phyloP scores from a whole-genome alignment of 2,797 vertebrate genomes.

The Muscicapa comitata region DNA sequence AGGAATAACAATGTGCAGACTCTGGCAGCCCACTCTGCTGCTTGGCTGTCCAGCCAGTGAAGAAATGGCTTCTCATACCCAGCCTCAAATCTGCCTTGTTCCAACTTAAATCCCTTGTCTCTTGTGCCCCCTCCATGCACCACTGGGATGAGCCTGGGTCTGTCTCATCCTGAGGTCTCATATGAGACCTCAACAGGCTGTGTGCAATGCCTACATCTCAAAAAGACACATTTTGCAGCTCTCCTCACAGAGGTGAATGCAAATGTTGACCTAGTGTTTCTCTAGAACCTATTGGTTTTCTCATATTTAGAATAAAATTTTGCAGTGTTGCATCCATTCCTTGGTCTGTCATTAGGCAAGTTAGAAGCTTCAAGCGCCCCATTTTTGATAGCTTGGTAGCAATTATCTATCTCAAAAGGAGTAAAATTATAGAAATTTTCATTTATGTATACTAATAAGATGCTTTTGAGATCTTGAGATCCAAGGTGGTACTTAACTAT shows the following conservation, averaged over 20 bases:
- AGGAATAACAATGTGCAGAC: background rate
- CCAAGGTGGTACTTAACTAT: background rate
- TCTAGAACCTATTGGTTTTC: background rate
- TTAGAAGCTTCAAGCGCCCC: background rate
- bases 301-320: background rate
- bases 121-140: background rate
- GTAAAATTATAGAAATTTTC: background rate
- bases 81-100: background rate
- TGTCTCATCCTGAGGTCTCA: background rate
- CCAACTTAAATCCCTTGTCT: background rate
- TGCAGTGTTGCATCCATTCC: background rate
- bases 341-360: background rate
- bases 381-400: background rate
- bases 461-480: background rate
- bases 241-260: background rate
- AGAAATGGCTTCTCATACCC: background rate
- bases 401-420: background rate
- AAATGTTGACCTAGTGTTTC: background rate
- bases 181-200: background rate
- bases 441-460: background rate
- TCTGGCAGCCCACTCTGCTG: background rate
- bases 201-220: background rate
- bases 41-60: background rate
- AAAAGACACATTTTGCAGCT: background rate
- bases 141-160: background rate